Evolutionary conservation across 2,888 invertebrate genomes (phyloP), one percentile per base, ranked within the genome.

Genomic region (Eupithecia pulchellata): DNA sequence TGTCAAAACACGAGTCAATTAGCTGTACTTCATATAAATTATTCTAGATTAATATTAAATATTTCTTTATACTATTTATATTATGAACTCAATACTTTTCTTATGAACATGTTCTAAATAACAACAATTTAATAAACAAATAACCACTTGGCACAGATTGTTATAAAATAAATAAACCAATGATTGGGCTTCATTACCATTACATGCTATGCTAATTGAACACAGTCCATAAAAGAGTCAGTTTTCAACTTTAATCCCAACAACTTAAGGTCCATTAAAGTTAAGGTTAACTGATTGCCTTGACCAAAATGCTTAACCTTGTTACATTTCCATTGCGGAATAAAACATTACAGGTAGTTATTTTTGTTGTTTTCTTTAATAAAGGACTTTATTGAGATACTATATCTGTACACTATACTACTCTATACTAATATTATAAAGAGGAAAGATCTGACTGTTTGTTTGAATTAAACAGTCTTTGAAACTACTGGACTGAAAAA

Each of bases 331-430:
- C 20, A 25, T 52, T 52, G 52, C 25, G 1, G 4, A 52, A 25
- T 47, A 20, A 52, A 47, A 47, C 42, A 47, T n/a, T n/a, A n/a
- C n/a, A n/a, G n/a, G 20, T 39, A 39, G n/a, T 42, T 42, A n/a
- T 39, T 39, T 39, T 20, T 47, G 42, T 47, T 47, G 42, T 47
- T 47, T 47, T 47, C 20, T 4, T 3, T 47, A 52, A 1, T 52
- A 11, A 25, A 25, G 1, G 52, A 52, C 11, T 47, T 20, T 20
- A 47, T 47, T 47, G n/a, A n/a, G n/a, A n/a, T n/a, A n/a, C n/a
- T n/a, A n/a, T n/a, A n/a, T 17, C 13, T 52, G 25, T 52, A 13
- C 11, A 11, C 25, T 52, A 25, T 25, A 13, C 11, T 42, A 42
- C n/a, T n/a, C n/a, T n/a, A n/a, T n/a, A n/a, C n/a, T n/a, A n/a